Base-by-base conservation (phyloP, 2,797 vertebrate genomes). In the Antrozous pallidus region DNA sequence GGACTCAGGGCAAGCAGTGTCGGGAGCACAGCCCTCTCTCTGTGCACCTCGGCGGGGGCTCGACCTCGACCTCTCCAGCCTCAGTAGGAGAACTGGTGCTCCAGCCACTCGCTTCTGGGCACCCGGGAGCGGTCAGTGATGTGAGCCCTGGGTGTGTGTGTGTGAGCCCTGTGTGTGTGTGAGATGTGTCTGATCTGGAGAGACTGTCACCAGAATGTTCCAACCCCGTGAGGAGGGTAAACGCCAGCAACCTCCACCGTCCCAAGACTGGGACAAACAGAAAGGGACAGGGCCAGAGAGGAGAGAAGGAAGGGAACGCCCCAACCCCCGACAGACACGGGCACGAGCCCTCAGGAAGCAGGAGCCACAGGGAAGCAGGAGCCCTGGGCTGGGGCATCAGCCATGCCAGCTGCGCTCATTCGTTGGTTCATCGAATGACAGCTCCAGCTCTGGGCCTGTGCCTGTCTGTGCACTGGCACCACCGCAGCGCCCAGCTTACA, bases 271-370 rank as follows among this genome's bases (percentile, higher is more conserved):
- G 9, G n/a, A 87, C 40, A 18, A 40, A 56, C 47, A 14, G 65
- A 82, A 85, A 40, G 77, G 74, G 70, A n/a, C 70, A 49, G 54
- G 70, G 70, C 54, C 10, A 4, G 42, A 47, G 13, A 56, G 0
- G 28, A 16, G n/a, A 22, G 13, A 36, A 33, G 51, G 51, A 70
- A 45, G 51, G 6, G 31, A 33, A 40, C 18, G 73, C 20, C 61
- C 61, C 22, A 18, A 22, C 1, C 11, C 14, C 40, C 0, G 0
- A 49, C 7, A 42, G 86, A 51, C 16, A 26, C 0, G 10, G 7
- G n/a, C 33, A 3, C 58, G 82, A 1, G 26, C 47, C 54, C 58
- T 18, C 26, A 18, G 22, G 73, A 31, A 61, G 56, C 73, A 38
- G 84, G 11, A n/a, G 82, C 17, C 70, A 18, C 8, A 42, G 54